A percentile compares a stretch with the other conserved stretches of the same genome.
These are phyloP conservation scores for Syrphus vitripennis DNA, from an alignment of 2,888 invertebrate genomes.

Conservation along the genomic window DNA sequence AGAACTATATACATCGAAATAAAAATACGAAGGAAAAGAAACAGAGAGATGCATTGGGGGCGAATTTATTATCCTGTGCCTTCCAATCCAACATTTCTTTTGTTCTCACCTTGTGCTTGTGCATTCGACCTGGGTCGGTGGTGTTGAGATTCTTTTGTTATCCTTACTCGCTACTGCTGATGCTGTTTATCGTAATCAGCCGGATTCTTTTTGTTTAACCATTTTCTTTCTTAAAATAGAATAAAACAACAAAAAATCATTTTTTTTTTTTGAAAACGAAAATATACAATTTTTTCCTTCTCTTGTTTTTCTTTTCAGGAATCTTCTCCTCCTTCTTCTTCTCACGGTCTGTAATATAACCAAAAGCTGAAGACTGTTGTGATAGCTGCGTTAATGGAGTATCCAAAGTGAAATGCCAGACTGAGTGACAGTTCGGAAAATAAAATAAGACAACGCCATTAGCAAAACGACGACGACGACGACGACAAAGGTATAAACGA, in stretches of 20 bases:
- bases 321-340: neutral
- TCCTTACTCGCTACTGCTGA: neutral
- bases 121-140: conserved; percentile 6
- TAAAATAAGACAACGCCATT: conserved; percentile 48
- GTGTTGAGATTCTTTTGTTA: conserved; percentile 43
- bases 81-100: neutral
- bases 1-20: neutral
- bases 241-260: neutral
- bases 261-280: too few species aligned
- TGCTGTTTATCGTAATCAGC: conserved; percentile 47
- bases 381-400: conserved; percentile 48
- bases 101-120: conserved; percentile 21
- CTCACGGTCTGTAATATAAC: neutral
- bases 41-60: conserved; percentile 14
- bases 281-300: neutral
- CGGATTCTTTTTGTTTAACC: conserved; percentile 36
- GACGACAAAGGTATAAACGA: conserved; percentile 16
- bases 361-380: conserved; percentile 38
- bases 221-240: conserved; percentile 7
- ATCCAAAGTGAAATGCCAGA: conserved; percentile 31
- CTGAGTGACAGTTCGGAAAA: conserved; percentile 39
- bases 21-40: neutral
- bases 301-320: conserved; percentile 41
- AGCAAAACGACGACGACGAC: conserved; percentile 12
- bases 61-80: conserved; percentile 29